Evolutionary conservation across 2,888 invertebrate genomes (phyloP), one percentile per base, ranked within the genome.

Genomic region (Diarsia brunnea): DNA sequence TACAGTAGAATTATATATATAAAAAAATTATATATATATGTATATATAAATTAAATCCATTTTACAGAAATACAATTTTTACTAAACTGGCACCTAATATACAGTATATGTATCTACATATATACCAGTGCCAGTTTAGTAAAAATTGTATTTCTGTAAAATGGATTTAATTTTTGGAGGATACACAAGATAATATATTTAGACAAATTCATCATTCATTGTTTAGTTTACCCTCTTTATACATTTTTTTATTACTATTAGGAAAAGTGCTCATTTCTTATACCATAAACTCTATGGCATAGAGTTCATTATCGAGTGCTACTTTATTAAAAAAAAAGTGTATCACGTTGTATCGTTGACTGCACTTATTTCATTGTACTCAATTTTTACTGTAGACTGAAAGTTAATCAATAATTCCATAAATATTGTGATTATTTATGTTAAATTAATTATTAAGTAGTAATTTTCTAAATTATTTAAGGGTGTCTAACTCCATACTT

Each of bases 21-120:
- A n/a, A n/a, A n/a, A n/a, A n/a, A n/a, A n/a, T n/a, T n/a, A n/a
- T n/a, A n/a, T n/a, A n/a, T n/a, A n/a, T n/a, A n/a, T n/a, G n/a
- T n/a, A n/a, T n/a, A n/a, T n/a, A n/a, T n/a, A 38, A 38, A 38
- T 38, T 38, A 0, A 38, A 38, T 38, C 0, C 3, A 7, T 1
- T 24, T 19, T 12, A 38, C 8, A 58, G 14, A 24, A 51, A 24
- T 27, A 43, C 24, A 24, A 58, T 58, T 69, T 60, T 67, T n/a
- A 49, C 21, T 66, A 60, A 24, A 73, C 82, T 81, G 81, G 69
- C 78, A 38, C n/a, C 38, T n/a, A n/a, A n/a, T n/a, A n/a, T n/a
- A n/a, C n/a, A n/a, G n/a, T n/a, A n/a, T n/a, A n/a, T n/a, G n/a
- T n/a, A n/a, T n/a, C n/a, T n/a, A n/a, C n/a, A n/a, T n/a, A n/a